These are phyloP conservation scores for Asobara japonica DNA, from an alignment of 1,140 invertebrate species.

Conservation along the genomic window DNA sequence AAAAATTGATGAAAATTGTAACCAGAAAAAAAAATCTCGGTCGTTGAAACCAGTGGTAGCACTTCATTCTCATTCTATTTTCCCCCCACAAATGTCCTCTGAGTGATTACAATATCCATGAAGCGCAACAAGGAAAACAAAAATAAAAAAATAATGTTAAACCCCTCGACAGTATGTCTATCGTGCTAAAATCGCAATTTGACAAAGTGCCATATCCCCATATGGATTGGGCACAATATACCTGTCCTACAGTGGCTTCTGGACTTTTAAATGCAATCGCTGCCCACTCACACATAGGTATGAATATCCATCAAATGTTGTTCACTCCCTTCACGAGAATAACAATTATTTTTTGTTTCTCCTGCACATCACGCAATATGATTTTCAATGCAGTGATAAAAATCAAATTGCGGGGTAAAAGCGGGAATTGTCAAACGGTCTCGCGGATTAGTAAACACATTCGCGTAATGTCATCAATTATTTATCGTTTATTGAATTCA, in stretches of 20 bases:
- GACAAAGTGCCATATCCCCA: slow-evolving; percentile 24
- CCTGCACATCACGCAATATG: slow-evolving; percentile 31
- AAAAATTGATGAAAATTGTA: neutral
- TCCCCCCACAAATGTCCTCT: neutral
- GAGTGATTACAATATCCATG: neutral
- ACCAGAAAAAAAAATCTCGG: neutral
- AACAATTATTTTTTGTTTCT: neutral
- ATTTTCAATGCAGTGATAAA: slow-evolving; percentile 7
- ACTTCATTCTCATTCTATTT: neutral
- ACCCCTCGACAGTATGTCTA: neutral
- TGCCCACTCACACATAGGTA: neutral
- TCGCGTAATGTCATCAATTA: neutral
- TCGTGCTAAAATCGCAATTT: slow-evolving; percentile 22
- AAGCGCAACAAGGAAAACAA: slow-evolving; percentile 1
- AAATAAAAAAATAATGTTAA: slow-evolving; percentile 10
- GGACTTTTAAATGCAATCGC: slow-evolving; percentile 27
- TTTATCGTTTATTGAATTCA: neutral
- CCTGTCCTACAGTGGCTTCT: neutral
- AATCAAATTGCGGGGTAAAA: slow-evolving; percentile 13
- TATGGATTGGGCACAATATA: neutral
- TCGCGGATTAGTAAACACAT: neutral
- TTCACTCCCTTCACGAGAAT: neutral
- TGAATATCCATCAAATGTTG: neutral
- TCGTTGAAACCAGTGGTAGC: neutral
- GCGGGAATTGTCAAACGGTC: neutral